Conservation (phyloP, 2,113 vertebrate species). For the Chitala chitala region DNA sequence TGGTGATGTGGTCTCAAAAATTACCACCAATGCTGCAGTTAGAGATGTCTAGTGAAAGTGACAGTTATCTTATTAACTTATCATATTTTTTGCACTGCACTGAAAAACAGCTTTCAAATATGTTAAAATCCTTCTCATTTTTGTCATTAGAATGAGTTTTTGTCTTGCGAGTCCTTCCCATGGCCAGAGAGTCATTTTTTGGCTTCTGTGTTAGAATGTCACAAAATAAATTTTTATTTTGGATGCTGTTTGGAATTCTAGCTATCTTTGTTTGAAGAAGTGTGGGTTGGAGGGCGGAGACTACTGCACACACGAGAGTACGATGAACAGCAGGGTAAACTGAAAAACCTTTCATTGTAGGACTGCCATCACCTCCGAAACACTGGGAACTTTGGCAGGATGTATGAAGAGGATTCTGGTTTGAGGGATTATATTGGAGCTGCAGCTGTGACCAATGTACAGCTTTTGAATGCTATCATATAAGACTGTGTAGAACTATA, state of each 20-base stretch:
- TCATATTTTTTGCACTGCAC: too few relatives aligned
- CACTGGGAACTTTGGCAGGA: conserved; percentile 6
- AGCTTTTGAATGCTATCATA: too few relatives aligned
- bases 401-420: not conserved
- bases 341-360: conserved; percentile 11
- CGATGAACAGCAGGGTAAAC: not conserved
- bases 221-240: not conserved
- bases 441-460: too few relatives aligned
- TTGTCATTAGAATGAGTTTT: too few relatives aligned
- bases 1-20: not conserved
- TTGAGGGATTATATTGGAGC: not conserved
- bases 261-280: not conserved
- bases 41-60: not conserved
- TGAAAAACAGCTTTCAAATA: not conserved
- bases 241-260: conserved; percentile 1
- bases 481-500: too few relatives aligned
- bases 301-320: not conserved
- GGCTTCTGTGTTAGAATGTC: conserved; percentile 1
- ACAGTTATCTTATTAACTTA: not conserved
- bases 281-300: not conserved
- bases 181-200: not conserved
- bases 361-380: not conserved
- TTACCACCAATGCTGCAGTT: not conserved
- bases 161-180: not conserved
- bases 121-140: not conserved